Percentiles rank a stretch among this genome's conserved stretches.
These are phyloP conservation scores for Schizaphis graminum DNA, from an alignment of 2,888 invertebrate genomes.

Conservation along the genomic window DNA sequence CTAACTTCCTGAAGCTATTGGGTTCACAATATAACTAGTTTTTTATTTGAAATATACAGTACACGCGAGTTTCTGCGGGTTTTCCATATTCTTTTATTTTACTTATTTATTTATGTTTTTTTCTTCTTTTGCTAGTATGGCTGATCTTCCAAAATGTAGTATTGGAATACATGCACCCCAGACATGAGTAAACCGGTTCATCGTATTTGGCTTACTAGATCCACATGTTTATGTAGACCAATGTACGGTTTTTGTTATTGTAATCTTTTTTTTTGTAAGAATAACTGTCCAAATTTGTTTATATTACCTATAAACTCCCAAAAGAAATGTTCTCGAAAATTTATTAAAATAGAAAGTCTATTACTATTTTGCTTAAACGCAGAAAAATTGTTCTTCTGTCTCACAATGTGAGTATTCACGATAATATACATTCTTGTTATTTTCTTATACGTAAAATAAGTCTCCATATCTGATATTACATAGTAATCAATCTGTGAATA, in stretches of 20 bases:
- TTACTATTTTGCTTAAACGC: not conserved
- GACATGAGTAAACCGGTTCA: slow-evolving; percentile 36
- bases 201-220: slow-evolving; percentile 4
- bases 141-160: not conserved
- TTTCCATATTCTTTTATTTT: slow-evolving; percentile 8
- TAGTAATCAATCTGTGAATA: not conserved
- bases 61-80: slow-evolving; percentile 10
- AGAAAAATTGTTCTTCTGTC: not conserved
- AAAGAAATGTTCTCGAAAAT: not conserved
- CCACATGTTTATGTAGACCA: slow-evolving; percentile 17
- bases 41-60: slow-evolving; percentile 10
- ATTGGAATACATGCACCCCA: not conserved
- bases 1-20: slow-evolving; percentile 50
- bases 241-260: not conserved
- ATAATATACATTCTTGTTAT: not conserved
- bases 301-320: not conserved
- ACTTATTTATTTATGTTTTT: slow-evolving; percentile 9
- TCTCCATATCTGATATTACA: not conserved
- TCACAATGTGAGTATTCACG: not conserved
- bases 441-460: not conserved
- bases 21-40: slow-evolving; percentile 34
- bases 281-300: slow-evolving; percentile 1
- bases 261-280: not conserved
- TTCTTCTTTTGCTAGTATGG: not conserved
- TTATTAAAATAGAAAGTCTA: slow-evolving; percentile 19